Evolutionary conservation across 2,113 vertebrate species (phyloP), one percentile per base, ranked within the genome.

Genomic region (Zosterops lateralis): DNA sequence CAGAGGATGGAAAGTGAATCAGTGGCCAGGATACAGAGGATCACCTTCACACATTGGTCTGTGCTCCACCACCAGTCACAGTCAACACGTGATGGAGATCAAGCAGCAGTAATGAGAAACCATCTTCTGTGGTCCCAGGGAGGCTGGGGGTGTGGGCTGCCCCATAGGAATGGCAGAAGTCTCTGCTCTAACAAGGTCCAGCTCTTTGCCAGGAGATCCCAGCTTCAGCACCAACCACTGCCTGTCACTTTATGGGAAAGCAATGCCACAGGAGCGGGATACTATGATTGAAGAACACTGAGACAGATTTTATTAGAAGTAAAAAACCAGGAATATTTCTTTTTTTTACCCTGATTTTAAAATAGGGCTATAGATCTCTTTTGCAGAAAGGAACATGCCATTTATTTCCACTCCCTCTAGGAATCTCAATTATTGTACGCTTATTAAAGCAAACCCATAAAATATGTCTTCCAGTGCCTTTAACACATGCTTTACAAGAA

Each of bases 391-490:
- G 44, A 93, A 79, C 62, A 61, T 28, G 87, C 36, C 83, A 84
- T 96, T 95, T 97, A 96, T 95, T 96, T 96, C 94, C 94, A 90
- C 67, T 96, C 93, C 91, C 95, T 92, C 94, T 97, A 93, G 92
- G 96, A 97, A 97, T 93, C 95, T 96, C 95, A 96, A 93, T 96
- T 94, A 96, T 87, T 88, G 95, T 91, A 94, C 17, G 48, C 94
- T 97, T 97, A 98, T 97, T 97, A 97, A 96, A 97, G 95, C 90
- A 97, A 97, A 92, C 90, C 82, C 93, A 92, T 94, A 97, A 96
- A 98, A 96, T 78, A 88, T 42, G 45, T 93, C 91, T 88, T 83
- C 31, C 51, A 21, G 90, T 88, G 88, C 89, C 92, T 92, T 90
- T 76, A 96, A 91, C 86, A 56, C 82, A 48, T 62, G 86, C 73